Base-by-base conservation (phyloP, 2,113 vertebrate species). In the Struthio camelus region DNA sequence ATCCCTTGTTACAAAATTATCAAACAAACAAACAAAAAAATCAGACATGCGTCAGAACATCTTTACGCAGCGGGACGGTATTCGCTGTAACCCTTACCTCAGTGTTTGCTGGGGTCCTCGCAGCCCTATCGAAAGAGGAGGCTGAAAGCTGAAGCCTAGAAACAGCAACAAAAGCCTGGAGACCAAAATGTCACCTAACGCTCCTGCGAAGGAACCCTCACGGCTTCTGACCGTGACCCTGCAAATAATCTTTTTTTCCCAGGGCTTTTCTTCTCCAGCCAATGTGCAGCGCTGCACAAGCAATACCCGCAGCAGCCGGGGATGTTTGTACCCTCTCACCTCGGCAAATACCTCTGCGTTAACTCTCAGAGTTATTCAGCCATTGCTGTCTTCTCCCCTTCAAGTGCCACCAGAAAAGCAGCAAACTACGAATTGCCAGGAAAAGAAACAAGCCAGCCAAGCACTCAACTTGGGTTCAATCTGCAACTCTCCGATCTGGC, bases 391-490 rank as follows among this genome's bases (percentile, higher is more conserved):
- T 28, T 40, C 24, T 40, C 24, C 48, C 32, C 50, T 40, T 51
- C 80, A 40, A 16, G 34, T 30, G 38, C 46, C 34, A 27, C 22
- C 56, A 59, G 15, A 15, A 50, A 30, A n/a, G 27, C 58, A 44
- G 58, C 30, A 32, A 48, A 38, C 32, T 53, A 50, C 48, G 8
- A 34, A 27, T 34, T n/a, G 22, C 38, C 0, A 1, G 48, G 42
- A 8, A 42, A 15, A 9, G 19, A 28, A 50, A 38, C 8, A 40
- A 59, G n/a, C 30, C 34, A 58, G 28, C 14, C 13, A n/a, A 30
- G 24, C 0, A 2, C 19, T 27, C 30, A 32, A 53, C 34, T n/a
- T n/a, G n/a, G n/a, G n/a, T n/a, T n/a, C n/a, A n/a, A 34, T 3
- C 0, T 1, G 14, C 5, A 53, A 25, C 28, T 40, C 20, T n/a